Conservation (phyloP, 1,140 invertebrate species). For the Ladona fulva region DNA sequence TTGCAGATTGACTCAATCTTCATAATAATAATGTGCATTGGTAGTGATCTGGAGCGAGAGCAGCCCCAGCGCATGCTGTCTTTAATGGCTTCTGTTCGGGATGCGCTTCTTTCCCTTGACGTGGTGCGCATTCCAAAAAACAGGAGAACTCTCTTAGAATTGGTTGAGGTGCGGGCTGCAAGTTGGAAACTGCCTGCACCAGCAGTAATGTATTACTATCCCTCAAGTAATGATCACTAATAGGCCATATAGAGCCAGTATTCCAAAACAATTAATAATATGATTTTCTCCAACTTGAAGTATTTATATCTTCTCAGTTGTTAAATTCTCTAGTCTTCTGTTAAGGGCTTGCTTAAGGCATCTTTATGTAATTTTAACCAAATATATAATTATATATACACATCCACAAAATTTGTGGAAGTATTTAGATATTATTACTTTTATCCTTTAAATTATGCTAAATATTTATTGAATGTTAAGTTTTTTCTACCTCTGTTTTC, state of each 20-base stretch:
- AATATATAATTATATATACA: too few species aligned
- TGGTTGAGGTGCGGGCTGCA: slow-evolving; percentile 79
- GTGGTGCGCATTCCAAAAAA: slow-evolving; percentile 49
- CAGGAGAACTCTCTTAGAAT: slow-evolving; percentile 70
- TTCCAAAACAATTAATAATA: too few species aligned
- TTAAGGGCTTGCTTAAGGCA: too few species aligned
- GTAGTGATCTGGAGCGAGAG: slow-evolving; percentile 73
- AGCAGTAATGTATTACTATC: slow-evolving; percentile 83
- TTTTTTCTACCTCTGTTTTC: too few species aligned
- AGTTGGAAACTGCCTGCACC: slow-evolving; percentile 80
- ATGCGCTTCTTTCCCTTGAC: slow-evolving; percentile 67
- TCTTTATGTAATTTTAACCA: too few species aligned
- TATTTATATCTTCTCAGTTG: too few species aligned
- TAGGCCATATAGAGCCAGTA: background rate
- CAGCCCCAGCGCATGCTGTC: slow-evolving; percentile 66
- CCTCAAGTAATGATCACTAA: slow-evolving; percentile 31
- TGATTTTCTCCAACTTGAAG: too few species aligned
- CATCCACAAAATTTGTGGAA: too few species aligned
- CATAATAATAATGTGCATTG: slow-evolving; percentile 75
- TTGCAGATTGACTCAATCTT: slow-evolving; percentile 74
- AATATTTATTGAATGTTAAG: too few species aligned
- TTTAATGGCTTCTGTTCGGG: slow-evolving; percentile 65
- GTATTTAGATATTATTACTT: too few species aligned
- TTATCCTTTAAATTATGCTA: too few species aligned
- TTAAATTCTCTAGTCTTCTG: too few species aligned